phyloP scores from a whole-genome alignment of 2,113 vertebrate species.

The Terrapene triunguis region DNA sequence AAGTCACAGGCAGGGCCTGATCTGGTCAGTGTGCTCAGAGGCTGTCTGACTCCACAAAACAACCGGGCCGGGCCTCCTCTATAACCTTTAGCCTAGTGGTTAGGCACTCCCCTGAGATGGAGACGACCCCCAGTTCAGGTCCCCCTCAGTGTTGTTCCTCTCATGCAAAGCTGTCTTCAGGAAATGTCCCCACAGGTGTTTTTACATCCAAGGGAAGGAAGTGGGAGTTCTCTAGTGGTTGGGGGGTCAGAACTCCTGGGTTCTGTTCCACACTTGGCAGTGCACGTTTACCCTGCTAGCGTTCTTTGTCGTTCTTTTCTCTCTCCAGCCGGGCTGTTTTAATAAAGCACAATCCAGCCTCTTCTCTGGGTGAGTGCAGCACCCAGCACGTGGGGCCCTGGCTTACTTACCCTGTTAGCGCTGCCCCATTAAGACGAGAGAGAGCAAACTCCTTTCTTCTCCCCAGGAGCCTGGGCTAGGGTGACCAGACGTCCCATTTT shows the following conservation, averaged over 20 bases:
- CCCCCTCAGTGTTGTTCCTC: not conserved
- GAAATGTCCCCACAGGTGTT: accelerated
- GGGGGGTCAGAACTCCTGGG: not conserved
- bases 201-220: not conserved
- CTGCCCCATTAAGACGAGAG: accelerated
- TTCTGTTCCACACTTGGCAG: not conserved
- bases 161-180: not conserved
- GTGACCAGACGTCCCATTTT: too few relatives aligned
- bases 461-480: too few relatives aligned
- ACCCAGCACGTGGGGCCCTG: accelerated
- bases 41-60: not conserved
- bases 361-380: accelerated
- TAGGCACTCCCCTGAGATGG: not conserved
- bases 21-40: not conserved
- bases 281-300: not conserved
- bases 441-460: not conserved
- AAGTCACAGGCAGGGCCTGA: too few relatives aligned
- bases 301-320: not conserved
- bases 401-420: not conserved
- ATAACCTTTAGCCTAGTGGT: not conserved
- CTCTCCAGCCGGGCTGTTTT: not conserved
- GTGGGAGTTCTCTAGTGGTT: not conserved
- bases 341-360: accelerated
- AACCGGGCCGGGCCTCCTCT: not conserved
- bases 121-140: not conserved